These are phyloP conservation scores for Kryphioiulus occultus DNA, from an alignment of 2,888 invertebrate genomes.

Conservation along the genomic window DNA sequence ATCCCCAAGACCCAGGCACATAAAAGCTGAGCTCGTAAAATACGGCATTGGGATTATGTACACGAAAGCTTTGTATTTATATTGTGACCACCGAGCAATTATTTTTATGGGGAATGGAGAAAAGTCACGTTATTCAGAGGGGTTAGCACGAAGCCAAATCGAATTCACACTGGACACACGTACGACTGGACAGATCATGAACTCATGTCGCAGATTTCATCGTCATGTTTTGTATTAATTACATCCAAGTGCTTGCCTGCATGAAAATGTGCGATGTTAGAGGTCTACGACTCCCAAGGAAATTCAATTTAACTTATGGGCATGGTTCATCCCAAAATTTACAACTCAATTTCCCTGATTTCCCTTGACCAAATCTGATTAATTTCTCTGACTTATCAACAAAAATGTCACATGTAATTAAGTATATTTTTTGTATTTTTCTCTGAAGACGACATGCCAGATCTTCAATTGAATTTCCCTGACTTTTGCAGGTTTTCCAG, in stretches of 20 bases:
- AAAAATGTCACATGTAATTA: too few relatives aligned
- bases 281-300: background rate
- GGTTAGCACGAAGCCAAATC: background rate
- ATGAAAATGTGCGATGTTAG: background rate
- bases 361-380: too few relatives aligned
- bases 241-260: background rate
- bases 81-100: conserved; percentile 41
- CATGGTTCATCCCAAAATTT: too few relatives aligned
- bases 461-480: too few relatives aligned
- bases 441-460: too few relatives aligned
- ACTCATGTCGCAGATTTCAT: conserved; percentile 1
- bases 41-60: conserved; percentile 15
- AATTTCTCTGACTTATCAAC: too few relatives aligned
- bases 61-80: conserved; percentile 23
- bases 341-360: too few relatives aligned
- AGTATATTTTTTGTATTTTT: too few relatives aligned
- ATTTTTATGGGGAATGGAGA: conserved; percentile 37
- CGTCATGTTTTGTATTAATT: background rate
- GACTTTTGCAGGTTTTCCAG: too few relatives aligned
- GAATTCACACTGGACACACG: background rate
- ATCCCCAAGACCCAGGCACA: background rate
- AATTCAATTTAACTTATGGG: too few relatives aligned
- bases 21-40: conserved; percentile 3
- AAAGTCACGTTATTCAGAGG: conserved; percentile 7
- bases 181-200: background rate